Conservation (phyloP, 2,888 invertebrate genomes). For the Hirudinaria manillensis region DNA sequence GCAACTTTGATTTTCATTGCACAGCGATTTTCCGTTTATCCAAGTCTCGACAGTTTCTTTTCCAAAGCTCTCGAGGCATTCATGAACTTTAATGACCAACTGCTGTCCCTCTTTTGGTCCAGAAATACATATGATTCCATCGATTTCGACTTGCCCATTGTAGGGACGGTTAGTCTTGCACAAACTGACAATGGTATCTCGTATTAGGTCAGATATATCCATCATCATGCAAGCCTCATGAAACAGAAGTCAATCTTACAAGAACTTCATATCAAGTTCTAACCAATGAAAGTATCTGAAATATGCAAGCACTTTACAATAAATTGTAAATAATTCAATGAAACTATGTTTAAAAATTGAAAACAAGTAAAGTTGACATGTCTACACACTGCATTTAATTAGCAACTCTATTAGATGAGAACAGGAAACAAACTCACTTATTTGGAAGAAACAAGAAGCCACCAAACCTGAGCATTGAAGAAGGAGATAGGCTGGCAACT, state of each 20-base stretch:
- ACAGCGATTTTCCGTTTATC: not conserved
- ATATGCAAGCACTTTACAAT: not conserved
- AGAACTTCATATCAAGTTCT: not conserved
- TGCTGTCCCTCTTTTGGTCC: constrained; percentile 39
- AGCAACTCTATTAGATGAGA: no score
- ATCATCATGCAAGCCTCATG: not conserved
- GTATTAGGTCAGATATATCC: constrained; percentile 32
- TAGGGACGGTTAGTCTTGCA: constrained; percentile 35
- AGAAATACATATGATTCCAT: constrained; percentile 41
- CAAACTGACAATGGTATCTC: constrained; percentile 37
- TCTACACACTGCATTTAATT: no score
- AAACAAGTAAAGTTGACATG: not conserved
- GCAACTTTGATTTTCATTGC: not conserved
- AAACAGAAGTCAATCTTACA: not conserved
- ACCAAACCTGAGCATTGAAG: no score
- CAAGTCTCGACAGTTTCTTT: not conserved
- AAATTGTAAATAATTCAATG: not conserved
- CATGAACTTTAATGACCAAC: constrained; percentile 40
- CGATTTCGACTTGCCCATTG: constrained; percentile 38
- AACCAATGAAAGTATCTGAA: no score
- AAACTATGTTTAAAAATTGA: not conserved
- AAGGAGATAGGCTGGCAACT: constrained; percentile 5
- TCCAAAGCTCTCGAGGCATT: constrained; percentile 13
- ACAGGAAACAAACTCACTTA: no score
- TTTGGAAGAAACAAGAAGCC: no score